Evolutionary conservation across 2,113 vertebrate species (phyloP).

Genomic region (Pleuronectes platessa): DNA sequence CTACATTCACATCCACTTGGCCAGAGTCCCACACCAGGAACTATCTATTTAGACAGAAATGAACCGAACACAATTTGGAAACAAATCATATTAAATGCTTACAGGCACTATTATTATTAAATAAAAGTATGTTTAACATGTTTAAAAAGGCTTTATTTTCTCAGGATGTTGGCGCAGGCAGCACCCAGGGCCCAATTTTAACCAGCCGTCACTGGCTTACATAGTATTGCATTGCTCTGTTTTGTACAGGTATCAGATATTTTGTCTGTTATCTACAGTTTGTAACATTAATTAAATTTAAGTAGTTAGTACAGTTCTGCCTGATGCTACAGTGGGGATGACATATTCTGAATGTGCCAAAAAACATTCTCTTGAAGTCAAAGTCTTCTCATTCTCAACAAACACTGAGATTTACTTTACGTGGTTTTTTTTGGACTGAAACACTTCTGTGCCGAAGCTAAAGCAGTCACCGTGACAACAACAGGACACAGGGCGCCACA

Average conservation of each 20-base stretch:
- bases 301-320: no score
- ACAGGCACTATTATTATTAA: no score
- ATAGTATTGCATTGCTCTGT: not conserved
- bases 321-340: not conserved
- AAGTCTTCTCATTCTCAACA: not conserved
- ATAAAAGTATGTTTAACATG: no score
- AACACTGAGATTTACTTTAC: slow-evolving; percentile 15
- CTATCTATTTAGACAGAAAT: no score
- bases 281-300: not conserved
- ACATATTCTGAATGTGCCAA: not conserved
- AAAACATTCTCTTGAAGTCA: not conserved
- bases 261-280: not conserved
- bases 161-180: no score
- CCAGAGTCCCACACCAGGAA: no score
- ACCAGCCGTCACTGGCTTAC: not conserved
- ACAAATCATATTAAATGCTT: no score
- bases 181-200: no score
- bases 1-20: no score
- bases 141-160: no score
- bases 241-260: no score
- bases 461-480: slow-evolving; percentile 35
- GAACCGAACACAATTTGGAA: no score
- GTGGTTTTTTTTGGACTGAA: slow-evolving; percentile 14
- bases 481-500: not conserved
- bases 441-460: slow-evolving; percentile 9